Evolutionary conservation across 2,797 vertebrate genomes (phyloP), one percentile per base, ranked within the genome.

Genomic region (Pseudochirops corinnae): DNA sequence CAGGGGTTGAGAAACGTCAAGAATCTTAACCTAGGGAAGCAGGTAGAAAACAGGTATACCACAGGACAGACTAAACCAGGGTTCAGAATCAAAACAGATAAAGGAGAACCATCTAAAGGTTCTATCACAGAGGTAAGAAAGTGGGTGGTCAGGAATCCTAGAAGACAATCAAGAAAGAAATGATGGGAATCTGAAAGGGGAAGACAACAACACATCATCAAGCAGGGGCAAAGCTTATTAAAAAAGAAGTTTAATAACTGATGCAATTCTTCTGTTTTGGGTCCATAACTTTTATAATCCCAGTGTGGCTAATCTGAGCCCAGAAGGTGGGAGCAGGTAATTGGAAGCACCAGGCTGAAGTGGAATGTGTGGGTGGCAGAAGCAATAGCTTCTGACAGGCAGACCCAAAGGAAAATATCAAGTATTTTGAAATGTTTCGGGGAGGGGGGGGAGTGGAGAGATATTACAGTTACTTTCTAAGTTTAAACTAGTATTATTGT

Each of bases 331-430:
- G 50, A 96, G 67, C 33, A 96, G 90, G 56, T 92, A 87, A 92
- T 52, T 74, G 92, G 74, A n/a, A 93, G 90, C 7, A 94, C 33
- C 39, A 93, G 52, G 18, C 56, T 94, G 53, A 12, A 1, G 46
- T 87, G 31, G 92, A 53, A 26, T 93, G 52, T 46, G 31, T 46
- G 29, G 55, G 5, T 18, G 13, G 56, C 33, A 93, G 91, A 95
- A 92, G 13, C 39, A 91, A 46, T 55, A 57, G 21, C 53, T 94
- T 94, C n/a, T 91, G 82, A 46, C 39, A 94, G 24, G 93, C 60
- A 94, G 10, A 90, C 24, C 16, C 46, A 94, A 57, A 94, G 11
- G 67, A 90, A 97, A 96, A 82, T 50, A 92, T 26, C 21, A 91
- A 67, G 46, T 93, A 18, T 21, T 90, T 92, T 58, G 26, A 46